phyloP scores from a whole-genome alignment of 2,113 vertebrate genomes.

The Puffinus mauretanicus region DNA sequence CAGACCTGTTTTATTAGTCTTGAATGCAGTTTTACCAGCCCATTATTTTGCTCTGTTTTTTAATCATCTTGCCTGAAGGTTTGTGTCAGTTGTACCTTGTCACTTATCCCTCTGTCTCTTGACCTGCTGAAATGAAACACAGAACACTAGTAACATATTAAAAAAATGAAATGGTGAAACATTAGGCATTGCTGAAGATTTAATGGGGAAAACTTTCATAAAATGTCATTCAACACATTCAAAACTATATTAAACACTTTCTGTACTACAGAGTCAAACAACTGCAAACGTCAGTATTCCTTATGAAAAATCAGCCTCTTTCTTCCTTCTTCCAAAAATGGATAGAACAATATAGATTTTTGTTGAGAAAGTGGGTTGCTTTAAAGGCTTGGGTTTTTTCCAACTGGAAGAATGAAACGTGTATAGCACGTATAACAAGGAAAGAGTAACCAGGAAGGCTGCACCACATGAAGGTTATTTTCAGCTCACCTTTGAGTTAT shows the following conservation, averaged over 20 bases:
- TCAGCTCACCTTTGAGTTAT: not conserved
- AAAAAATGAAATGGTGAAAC: not conserved
- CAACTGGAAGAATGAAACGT: not conserved
- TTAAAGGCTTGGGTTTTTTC: not conserved
- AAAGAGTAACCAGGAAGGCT: not conserved
- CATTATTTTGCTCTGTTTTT: slow-evolving; percentile 8
- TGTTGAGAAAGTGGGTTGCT: not conserved
- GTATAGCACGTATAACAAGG: not conserved
- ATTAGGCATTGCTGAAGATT: not conserved
- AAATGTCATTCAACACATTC: not conserved
- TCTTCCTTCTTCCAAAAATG: not conserved
- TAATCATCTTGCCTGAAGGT: not conserved
- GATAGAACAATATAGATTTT: not conserved
- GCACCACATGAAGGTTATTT: not conserved
- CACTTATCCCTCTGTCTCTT: not conserved
- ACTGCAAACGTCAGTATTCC: not conserved
- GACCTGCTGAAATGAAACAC: slow-evolving; percentile 3
- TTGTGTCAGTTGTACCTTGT: not conserved
- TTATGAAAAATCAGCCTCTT: not conserved
- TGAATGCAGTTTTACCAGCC: not conserved
- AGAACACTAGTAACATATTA: not conserved
- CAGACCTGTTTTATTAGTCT: not conserved
- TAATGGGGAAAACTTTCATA: not conserved
- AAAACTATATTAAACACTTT: not conserved
- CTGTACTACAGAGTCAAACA: not conserved